A percentile compares a stretch with the other conserved stretches of the same genome.
These are phyloP conservation scores for Platysteira castanea DNA, from an alignment of 2,113 vertebrate genomes.

Conservation along the genomic window DNA sequence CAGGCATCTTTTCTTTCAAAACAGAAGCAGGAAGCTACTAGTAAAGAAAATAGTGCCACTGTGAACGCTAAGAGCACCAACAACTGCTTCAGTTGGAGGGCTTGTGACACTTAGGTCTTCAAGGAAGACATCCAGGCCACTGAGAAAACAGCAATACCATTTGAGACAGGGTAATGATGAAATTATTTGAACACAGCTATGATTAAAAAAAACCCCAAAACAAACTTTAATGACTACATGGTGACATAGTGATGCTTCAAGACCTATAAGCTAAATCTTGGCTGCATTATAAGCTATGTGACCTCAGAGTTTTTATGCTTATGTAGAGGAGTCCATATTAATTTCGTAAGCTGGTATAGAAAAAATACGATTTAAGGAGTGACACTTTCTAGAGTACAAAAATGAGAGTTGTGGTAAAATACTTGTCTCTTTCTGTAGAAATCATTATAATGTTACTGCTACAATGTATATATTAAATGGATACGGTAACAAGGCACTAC, in stretches of 20 bases:
- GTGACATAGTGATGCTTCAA: not conserved
- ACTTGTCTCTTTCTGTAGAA: not conserved
- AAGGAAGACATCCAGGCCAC: not conserved
- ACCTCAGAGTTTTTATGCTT: not conserved
- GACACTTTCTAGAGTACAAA: not conserved
- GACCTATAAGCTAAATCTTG: not conserved
- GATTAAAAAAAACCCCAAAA: not conserved
- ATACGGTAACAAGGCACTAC: not conserved
- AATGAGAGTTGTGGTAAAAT: not conserved
- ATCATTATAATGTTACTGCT: not conserved
- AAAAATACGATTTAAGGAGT: not conserved
- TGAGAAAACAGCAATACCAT: not conserved
- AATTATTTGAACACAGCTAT: not conserved
- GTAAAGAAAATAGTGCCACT: not conserved
- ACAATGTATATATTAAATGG: not conserved
- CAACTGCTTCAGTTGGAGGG: not conserved
- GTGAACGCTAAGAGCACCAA: not conserved
- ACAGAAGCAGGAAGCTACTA: not conserved
- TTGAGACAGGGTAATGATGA: not conserved
- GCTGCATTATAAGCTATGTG: not conserved
- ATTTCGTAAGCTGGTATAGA: not conserved
- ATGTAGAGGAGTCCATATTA: not conserved
- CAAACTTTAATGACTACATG: not conserved
- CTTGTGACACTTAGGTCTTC: not conserved
- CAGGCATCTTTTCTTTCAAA: not conserved